phyloP scores from a whole-genome alignment of 2,797 vertebrate species.

The Clarias platycephalus region DNA sequence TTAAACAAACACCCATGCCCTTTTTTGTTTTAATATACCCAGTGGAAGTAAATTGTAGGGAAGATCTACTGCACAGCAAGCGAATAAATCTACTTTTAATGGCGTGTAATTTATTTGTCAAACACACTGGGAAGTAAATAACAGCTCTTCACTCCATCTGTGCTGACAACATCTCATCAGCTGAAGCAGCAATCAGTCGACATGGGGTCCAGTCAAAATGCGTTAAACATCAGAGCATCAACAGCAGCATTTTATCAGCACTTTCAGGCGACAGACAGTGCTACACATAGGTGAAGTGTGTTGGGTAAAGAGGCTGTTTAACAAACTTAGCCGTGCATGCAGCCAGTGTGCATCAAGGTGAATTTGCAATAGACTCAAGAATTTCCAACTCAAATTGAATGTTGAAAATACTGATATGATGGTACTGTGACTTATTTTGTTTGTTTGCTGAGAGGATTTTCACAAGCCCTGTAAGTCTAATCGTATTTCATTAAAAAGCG shows the following conservation, averaged over 20 bases:
- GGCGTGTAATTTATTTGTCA: conserved; percentile 65
- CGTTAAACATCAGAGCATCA: conserved; percentile 6
- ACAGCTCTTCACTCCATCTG: conserved; percentile 51
- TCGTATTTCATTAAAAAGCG: not conserved
- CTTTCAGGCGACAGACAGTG: not conserved
- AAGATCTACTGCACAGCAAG: conserved; percentile 33
- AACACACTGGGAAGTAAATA: conserved; percentile 53
- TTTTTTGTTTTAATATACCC: not conserved
- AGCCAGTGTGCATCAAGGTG: no score
- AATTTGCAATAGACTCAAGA: not conserved
- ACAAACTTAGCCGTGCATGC: no score
- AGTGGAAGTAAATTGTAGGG: conserved; percentile 16
- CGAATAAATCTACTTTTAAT: conserved; percentile 53
- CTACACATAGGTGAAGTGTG: not conserved
- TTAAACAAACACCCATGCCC: not conserved
- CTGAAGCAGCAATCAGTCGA: conserved; percentile 17
- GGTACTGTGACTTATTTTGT: not conserved
- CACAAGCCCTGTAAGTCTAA: not conserved
- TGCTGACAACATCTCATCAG: conserved; percentile 26
- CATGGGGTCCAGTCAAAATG: conserved; percentile 18
- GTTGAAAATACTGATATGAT: not conserved
- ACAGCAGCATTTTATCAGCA: not conserved
- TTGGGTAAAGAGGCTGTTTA: no score
- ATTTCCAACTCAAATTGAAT: not conserved
- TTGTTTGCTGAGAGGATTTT: not conserved